Base-by-base conservation (phyloP, 2,888 invertebrate species). In the Cephus runcator region DNA sequence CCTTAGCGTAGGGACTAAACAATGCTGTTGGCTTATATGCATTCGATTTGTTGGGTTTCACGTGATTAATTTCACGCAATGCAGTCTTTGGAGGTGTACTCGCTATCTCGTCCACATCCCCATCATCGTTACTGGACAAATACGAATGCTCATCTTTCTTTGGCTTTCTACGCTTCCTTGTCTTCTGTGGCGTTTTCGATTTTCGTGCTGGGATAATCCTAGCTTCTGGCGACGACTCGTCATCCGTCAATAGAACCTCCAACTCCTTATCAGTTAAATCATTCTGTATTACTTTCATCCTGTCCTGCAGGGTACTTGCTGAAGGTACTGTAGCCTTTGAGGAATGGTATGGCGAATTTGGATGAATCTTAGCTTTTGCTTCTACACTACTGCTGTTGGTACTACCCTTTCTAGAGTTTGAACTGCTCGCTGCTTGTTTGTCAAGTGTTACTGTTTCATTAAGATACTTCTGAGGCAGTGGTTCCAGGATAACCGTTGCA, bases 1-100 rank as follows among this genome's bases (percentile, higher is more conserved):
- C 94, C 80, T 93, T 93, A 11, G 93, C 92, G 79, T 93, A 94
- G 2, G 94, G 94, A 90, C 94, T 94, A 81, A 92, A 93, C 30
- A 92, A 85, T 33, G 90, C 90, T 76, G 85, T 86, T 6, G 84
- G 90, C 88, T 84, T 93, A 84, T 82, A 92, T 83, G 30, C 81
- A 79, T 73, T 88, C 34, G 36, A 11, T 79, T 83, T 82, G n/a
- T 31, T 31, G 3, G 23, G 11, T 4, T 80, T 31, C 0, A 75
- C 30, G 2, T 69, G 73, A 34, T 81, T 83, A 1, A 69, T 23
- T 12, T 81, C 80, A n/a, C 80, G 81, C 35, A 80, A 76, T 56
- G 75, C 34, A 6, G 75, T 40, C 68, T 84, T 87, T 34, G 77
- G 78, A n/a, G 91, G 88, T 3, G 87, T 88, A 40, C 77, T 83